These are phyloP conservation scores for Campoletis sonorensis DNA, from an alignment of 1,140 invertebrate species.

Conservation along the genomic window DNA sequence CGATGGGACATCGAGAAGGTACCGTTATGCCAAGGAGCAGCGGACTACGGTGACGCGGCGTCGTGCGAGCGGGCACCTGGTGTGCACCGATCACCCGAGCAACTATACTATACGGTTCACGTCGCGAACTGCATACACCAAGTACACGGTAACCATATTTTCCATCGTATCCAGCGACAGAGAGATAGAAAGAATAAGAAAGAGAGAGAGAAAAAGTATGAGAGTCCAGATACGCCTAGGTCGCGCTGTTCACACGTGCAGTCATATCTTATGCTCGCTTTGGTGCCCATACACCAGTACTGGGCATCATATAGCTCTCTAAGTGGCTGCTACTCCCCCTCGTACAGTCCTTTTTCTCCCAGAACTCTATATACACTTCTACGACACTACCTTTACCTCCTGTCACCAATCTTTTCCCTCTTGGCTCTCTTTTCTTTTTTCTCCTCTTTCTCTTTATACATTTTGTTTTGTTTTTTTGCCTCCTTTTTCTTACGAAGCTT, in stretches of 20 bases:
- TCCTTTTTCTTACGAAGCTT: slow-evolving; percentile 27
- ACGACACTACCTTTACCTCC: slow-evolving; percentile 24
- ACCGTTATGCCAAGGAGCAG: slow-evolving; percentile 64
- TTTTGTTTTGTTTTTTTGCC: background rate
- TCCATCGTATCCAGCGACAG: slow-evolving; percentile 37
- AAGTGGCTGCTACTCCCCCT: slow-evolving; percentile 42
- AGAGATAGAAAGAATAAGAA: background rate
- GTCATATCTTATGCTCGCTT: slow-evolving; percentile 40
- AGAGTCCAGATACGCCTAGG: slow-evolving; percentile 54
- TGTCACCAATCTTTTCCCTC: slow-evolving; percentile 21
- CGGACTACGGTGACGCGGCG: slow-evolving; percentile 41
- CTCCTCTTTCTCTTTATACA: slow-evolving; percentile 25
- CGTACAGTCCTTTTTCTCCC: background rate
- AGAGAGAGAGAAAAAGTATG: too few species aligned
- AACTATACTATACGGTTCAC: slow-evolving; percentile 32
- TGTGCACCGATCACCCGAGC: slow-evolving; percentile 20
- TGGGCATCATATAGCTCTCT: slow-evolving; percentile 8
- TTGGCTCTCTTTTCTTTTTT: slow-evolving; percentile 7
- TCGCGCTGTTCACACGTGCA: slow-evolving; percentile 74
- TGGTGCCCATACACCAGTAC: slow-evolving; percentile 15
- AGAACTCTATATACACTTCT: slow-evolving; percentile 25
- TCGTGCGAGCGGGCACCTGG: slow-evolving; percentile 46
- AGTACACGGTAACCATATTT: slow-evolving; percentile 36
- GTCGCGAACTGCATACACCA: slow-evolving; percentile 30
- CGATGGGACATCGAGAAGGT: slow-evolving; percentile 66